Evolutionary conservation across 2,888 invertebrate species (phyloP).

Genomic region (Xanthia icteritia): DNA sequence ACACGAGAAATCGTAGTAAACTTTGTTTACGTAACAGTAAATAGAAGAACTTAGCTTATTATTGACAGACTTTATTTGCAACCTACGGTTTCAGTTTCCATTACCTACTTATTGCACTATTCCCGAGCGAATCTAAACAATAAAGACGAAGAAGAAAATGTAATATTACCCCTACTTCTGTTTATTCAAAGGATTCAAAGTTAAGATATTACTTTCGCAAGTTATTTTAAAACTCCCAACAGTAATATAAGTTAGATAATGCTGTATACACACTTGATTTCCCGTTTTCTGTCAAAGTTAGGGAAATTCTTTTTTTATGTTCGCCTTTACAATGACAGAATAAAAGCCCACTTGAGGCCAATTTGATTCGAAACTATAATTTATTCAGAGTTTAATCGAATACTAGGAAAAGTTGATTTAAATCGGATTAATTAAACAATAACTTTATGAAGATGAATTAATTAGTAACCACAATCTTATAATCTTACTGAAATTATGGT

Average conservation of each 20-base stretch:
- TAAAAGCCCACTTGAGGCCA: slow-evolving; percentile 8
- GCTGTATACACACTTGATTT: slow-evolving; percentile 21
- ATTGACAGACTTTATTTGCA: slow-evolving; percentile 11
- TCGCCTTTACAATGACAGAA: slow-evolving; percentile 8
- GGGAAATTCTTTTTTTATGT: slow-evolving; percentile 16
- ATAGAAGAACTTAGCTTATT: background rate
- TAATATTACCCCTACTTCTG: slow-evolving; percentile 29
- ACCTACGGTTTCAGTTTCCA: slow-evolving; percentile 24
- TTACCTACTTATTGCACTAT: slow-evolving; percentile 5
- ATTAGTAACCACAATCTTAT: slow-evolving; percentile 20
- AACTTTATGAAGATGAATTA: slow-evolving; percentile 13
- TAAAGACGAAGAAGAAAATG: slow-evolving; percentile 44
- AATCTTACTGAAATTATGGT: background rate
- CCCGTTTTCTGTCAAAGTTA: slow-evolving; percentile 25
- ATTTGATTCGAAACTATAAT: slow-evolving; percentile 23
- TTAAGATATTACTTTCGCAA: slow-evolving; percentile 58
- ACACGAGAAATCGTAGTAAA: background rate
- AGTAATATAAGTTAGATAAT: slow-evolving; percentile 50
- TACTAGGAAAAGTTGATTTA: slow-evolving; percentile 23
- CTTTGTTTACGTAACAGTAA: background rate
- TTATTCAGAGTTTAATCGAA: slow-evolving; percentile 32
- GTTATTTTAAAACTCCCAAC: slow-evolving; percentile 49
- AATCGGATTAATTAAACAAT: slow-evolving; percentile 38
- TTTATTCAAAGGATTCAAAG: slow-evolving; percentile 59
- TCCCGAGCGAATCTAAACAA: slow-evolving; percentile 19